A percentile compares a stretch with the other conserved stretches of the same genome.
These are phyloP conservation scores for Agonopterix subpropinquella DNA, from an alignment of 2,888 invertebrate genomes.

Conservation along the genomic window DNA sequence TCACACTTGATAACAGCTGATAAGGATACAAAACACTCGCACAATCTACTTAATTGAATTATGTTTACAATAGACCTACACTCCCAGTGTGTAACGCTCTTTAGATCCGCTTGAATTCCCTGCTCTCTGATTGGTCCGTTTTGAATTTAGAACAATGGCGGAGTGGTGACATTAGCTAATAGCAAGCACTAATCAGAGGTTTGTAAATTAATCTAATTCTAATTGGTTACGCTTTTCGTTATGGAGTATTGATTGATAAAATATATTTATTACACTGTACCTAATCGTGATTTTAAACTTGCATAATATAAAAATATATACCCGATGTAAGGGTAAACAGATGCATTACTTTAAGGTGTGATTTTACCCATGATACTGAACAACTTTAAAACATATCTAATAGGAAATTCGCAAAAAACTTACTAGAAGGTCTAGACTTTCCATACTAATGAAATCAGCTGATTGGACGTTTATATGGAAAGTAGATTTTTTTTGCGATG, in stretches of 20 bases:
- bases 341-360: no score
- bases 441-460: no score
- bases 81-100: slow-evolving; percentile 21
- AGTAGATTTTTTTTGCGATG: no score
- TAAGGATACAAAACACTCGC: slow-evolving; percentile 25
- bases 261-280: not conserved
- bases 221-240: slow-evolving; percentile 1
- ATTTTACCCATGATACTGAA: no score
- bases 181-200: slow-evolving; percentile 2
- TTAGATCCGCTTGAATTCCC: slow-evolving; percentile 15
- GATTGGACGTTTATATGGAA: no score
- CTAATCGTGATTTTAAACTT: no score
- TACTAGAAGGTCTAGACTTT: no score
- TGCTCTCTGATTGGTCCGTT: slow-evolving; percentile 39
- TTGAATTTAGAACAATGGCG: slow-evolving; percentile 51
- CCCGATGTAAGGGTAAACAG: no score
- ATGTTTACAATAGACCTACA: slow-evolving; percentile 47
- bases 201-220: not conserved
- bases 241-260: slow-evolving; percentile 2
- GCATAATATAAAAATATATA: no score
- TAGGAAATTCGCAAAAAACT: no score
- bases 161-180: slow-evolving; percentile 13
- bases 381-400: no score
- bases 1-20: slow-evolving; percentile 38
- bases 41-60: slow-evolving; percentile 62